Conservation (phyloP, 2,797 vertebrate species). For the Bradypus variegatus region DNA sequence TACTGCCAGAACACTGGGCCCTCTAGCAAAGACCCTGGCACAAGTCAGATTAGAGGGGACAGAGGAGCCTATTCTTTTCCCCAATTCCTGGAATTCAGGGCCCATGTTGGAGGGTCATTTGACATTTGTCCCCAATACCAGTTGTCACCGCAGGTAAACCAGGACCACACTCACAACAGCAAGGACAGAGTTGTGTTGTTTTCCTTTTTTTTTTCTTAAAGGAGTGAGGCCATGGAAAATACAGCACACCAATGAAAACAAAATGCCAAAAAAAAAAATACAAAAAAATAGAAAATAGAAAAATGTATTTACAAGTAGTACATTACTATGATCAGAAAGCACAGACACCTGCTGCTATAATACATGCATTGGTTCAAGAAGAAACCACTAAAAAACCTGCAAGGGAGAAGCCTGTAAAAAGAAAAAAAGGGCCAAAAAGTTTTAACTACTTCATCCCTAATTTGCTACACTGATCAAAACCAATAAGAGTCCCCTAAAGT, state of each 20-base stretch:
- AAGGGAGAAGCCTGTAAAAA: conserved; percentile 58
- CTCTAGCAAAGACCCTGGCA: neutral
- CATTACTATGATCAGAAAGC: conserved; percentile 80
- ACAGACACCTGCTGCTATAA: conserved; percentile 77
- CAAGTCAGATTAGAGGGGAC: neutral
- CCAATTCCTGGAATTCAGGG: neutral
- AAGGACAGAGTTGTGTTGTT: conserved; percentile 64
- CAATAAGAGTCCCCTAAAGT: conserved; percentile 67
- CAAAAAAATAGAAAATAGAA: conserved; percentile 79
- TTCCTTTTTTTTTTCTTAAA: conserved; percentile 55
- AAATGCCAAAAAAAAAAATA: conserved; percentile 80
- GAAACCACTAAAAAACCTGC: conserved; percentile 71
- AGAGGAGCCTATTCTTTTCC: neutral
- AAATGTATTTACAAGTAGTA: conserved; percentile 86
- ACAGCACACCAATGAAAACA: conserved; percentile 80
- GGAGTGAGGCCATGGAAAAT: conserved; percentile 75
- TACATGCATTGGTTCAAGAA: conserved; percentile 78
- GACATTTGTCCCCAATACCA: conserved; percentile 53
- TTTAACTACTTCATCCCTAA: conserved; percentile 69
- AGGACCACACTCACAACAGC: conserved; percentile 71
- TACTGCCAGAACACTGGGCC: neutral
- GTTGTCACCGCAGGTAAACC: conserved; percentile 66
- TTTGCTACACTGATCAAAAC: conserved; percentile 77
- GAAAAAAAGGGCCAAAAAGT: conserved; percentile 45
- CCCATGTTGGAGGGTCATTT: neutral